phyloP scores from a whole-genome alignment of 2,888 invertebrate genomes.

The Unio pictorum region DNA sequence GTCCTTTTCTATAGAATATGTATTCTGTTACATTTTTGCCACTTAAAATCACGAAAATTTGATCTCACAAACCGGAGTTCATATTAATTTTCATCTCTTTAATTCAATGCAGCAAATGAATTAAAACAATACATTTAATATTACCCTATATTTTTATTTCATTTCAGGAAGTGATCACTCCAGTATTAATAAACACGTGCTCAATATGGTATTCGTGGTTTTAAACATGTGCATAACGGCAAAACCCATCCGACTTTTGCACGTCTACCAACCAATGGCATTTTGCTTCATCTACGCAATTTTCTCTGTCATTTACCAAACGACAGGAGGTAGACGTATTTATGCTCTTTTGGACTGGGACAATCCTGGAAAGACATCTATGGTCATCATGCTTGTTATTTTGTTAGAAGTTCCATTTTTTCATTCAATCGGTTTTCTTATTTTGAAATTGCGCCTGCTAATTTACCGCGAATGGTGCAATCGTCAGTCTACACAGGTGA shows the following conservation, averaged over 20 bases:
- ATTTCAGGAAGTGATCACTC: constrained; percentile 23
- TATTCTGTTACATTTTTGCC: too few species aligned
- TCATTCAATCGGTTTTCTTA: constrained; percentile 29
- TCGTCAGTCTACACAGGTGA: not conserved
- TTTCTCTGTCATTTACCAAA: constrained; percentile 39
- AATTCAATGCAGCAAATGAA: too few species aligned
- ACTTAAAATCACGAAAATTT: too few species aligned
- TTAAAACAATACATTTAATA: too few species aligned
- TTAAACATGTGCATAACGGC: constrained; percentile 27
- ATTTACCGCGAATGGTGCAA: not conserved
- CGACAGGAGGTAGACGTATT: constrained; percentile 31
- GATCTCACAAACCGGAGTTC: too few species aligned
- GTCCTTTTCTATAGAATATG: too few species aligned
- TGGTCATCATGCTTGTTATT: constrained; percentile 5
- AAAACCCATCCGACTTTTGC: constrained; percentile 38
- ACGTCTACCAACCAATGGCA: constrained; percentile 36
- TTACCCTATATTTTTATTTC: too few species aligned
- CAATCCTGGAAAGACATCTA: constrained; percentile 13
- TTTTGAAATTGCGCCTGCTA: constrained; percentile 19
- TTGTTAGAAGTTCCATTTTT: constrained; percentile 30
- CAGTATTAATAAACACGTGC: constrained; percentile 39
- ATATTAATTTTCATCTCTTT: too few species aligned
- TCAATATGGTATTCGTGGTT: constrained; percentile 37
- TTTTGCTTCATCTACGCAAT: constrained; percentile 31
- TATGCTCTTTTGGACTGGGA: constrained; percentile 40